Conservation (phyloP, 2,113 vertebrate genomes). For the Tychaedon coryphoeus region DNA sequence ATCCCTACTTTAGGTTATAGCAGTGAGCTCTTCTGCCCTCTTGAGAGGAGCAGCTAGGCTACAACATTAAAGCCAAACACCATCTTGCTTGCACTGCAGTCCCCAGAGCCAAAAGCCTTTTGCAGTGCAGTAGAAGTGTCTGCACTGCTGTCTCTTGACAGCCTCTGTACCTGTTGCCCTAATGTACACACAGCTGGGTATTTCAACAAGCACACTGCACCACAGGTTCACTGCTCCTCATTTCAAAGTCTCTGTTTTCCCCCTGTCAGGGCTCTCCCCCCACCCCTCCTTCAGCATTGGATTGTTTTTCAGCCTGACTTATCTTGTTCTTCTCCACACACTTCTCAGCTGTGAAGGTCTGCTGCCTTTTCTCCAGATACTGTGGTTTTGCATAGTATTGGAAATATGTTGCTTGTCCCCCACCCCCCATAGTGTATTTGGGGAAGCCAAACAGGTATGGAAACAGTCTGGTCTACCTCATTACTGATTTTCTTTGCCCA, state of each 20-base stretch:
- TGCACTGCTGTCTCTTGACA: neutral
- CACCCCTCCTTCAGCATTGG: neutral
- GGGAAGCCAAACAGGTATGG: neutral
- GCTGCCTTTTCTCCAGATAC: neutral
- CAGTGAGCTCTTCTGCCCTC: neutral
- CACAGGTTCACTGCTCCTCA: neutral
- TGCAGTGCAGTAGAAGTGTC: neutral
- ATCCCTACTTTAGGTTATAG: neutral
- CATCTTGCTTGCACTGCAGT: fast-evolving
- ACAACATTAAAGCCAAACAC: neutral
- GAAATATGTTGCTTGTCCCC: neutral
- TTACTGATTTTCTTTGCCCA: neutral
- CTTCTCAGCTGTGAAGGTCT: neutral
- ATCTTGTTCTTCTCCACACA: neutral
- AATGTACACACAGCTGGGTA: fast-evolving
- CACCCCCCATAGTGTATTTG: neutral
- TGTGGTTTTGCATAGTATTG: neutral
- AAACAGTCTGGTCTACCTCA: neutral
- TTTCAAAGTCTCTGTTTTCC: neutral
- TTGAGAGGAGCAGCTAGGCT: neutral
- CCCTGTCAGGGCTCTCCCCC: neutral
- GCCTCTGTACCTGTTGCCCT: neutral
- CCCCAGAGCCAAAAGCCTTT: neutral
- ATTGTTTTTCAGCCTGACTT: neutral
- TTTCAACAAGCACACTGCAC: neutral